phyloP scores from a whole-genome alignment of 2,797 vertebrate species.

The Lithobates sylvaticus region DNA sequence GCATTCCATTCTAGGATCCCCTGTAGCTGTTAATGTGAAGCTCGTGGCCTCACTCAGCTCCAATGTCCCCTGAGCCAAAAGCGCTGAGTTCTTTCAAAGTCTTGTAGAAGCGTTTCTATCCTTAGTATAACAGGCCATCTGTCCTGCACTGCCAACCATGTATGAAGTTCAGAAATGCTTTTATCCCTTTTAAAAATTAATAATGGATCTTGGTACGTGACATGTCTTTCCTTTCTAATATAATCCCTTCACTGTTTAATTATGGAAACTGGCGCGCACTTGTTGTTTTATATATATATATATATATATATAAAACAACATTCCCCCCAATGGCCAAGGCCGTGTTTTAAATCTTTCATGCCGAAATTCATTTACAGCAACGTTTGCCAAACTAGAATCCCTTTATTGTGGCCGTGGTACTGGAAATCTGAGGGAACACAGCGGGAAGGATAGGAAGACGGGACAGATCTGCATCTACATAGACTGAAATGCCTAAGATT shows the following conservation, averaged over 20 bases:
- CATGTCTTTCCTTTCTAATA: conserved; percentile 40
- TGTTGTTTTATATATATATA: conserved; percentile 7
- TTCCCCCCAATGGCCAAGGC: not conserved
- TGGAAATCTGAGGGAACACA: not conserved
- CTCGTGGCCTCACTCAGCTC: too few species aligned
- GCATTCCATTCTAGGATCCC: too few species aligned
- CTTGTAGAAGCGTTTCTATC: too few species aligned
- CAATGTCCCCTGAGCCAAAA: too few species aligned
- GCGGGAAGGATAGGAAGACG: not conserved
- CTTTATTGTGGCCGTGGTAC: not conserved
- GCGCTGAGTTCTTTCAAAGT: too few species aligned
- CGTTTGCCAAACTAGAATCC: conserved; percentile 20
- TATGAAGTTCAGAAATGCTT: conserved; percentile 42
- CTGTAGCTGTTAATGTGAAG: too few species aligned
- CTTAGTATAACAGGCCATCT: conserved; percentile 15
- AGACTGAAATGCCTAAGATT: not conserved
- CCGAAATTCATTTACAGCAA: not conserved
- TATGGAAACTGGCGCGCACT: conserved; percentile 23
- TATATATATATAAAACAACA: too few species aligned
- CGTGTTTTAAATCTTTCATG: conserved; percentile 44
- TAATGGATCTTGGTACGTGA: conserved; percentile 17
- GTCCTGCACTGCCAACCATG: conserved; percentile 18
- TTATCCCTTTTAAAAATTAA: conserved; percentile 42
- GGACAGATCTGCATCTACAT: conserved; percentile 12
- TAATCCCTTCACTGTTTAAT: conserved; percentile 47